Evolutionary conservation across 2,797 vertebrate species (phyloP), one percentile per base, ranked within the genome.

Genomic region (Gambusia yucatana): DNA sequence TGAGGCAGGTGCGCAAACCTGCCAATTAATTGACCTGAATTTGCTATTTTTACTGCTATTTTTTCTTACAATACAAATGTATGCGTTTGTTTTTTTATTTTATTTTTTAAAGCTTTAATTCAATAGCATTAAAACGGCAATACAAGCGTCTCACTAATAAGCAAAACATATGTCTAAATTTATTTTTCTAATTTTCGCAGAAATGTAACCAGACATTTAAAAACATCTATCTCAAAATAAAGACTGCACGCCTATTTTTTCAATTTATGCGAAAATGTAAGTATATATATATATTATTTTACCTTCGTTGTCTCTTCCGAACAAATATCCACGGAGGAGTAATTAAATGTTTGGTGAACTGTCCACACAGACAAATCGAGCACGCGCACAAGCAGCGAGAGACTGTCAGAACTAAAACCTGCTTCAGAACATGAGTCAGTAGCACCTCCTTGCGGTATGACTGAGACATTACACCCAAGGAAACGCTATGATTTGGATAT

Each of bases 381-480:
- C 84, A 80, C 86, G 84, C 83, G 86, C 92, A 63, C 90, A 87
- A 80, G 87, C 61, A 33, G 75, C 82, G 2, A 57, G 74, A 59
- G 72, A 65, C 63, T 0, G 11, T 77, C 63, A 4, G 36, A 73
- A 76, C 73, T 50, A 73, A 89, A 81, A 65, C 22, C 25, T 7
- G 41, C 10, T 44, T 16, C 25, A 4, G n/a, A 79, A 76, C 70
- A 41, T 47, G 44, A 84, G 33, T 3, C 73, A 30, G 75, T 82
- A 89, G 2, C 83, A 10, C 92, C 95, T 17, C 87, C 89, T 0
- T 50, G 90, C 74, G 95, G 87, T 25, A 4, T 0, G 10, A 48
- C 0, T 4, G 7, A 7, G 48, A 2, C 63, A 86, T 65, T 14
- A 67, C 91, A 85, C 41, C 48, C 33, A 0, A 5, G 6, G 25